Conservation (phyloP, 1,140 invertebrate species). For the Musca vetustissima region DNA sequence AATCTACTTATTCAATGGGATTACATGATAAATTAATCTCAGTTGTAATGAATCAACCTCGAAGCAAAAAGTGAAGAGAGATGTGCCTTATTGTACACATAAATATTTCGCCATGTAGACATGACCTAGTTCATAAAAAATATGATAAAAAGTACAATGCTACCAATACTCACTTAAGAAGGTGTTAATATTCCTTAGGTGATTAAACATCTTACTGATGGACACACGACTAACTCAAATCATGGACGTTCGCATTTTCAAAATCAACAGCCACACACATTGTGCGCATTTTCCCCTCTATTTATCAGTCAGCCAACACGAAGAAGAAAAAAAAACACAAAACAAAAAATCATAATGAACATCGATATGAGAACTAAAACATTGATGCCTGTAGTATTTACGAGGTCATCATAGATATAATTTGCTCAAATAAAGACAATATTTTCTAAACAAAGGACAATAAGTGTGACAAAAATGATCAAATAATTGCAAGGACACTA, state of each 20-base stretch:
- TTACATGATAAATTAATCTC: no score
- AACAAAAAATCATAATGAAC: background rate
- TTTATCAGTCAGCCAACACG: background rate
- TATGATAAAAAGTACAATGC: no score
- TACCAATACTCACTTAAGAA: background rate
- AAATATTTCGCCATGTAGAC: no score
- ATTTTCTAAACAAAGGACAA: background rate
- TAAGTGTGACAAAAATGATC: constrained; percentile 15
- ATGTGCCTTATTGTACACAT: no score
- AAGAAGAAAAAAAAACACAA: no score
- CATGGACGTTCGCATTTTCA: no score
- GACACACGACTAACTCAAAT: background rate
- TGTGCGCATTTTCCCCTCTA: no score
- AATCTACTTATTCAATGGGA: no score
- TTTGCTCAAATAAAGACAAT: background rate
- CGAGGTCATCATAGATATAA: constrained; percentile 14
- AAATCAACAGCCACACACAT: no score
- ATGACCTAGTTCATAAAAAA: no score
- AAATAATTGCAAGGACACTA: background rate
- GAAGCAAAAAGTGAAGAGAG: no score
- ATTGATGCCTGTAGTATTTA: background rate
- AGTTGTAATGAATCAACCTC: no score
- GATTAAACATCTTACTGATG: background rate
- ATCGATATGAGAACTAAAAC: background rate
- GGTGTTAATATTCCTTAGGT: constrained; percentile 4